These are phyloP conservation scores for Temnothorax unifasciatus DNA, from an alignment of 2,888 invertebrate species.

Conservation along the genomic window DNA sequence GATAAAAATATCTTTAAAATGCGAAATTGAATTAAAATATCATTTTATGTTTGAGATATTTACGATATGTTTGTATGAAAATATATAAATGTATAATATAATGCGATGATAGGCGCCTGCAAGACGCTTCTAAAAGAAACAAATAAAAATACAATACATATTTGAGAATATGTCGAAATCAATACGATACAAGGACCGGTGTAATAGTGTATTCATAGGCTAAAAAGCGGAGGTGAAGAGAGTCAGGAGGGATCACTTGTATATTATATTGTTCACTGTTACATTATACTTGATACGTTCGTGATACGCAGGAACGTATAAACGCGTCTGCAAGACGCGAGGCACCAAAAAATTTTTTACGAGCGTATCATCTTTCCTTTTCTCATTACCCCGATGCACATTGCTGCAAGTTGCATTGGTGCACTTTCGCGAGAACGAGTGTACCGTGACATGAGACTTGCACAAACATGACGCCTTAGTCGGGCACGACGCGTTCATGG, in stretches of 20 bases:
- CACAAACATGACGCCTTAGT: constrained; percentile 66
- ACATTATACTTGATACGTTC: constrained; percentile 63
- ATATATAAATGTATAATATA: constrained; percentile 17
- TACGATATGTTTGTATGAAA: constrained; percentile 29
- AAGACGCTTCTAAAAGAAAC: background rate
- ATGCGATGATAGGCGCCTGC: constrained; percentile 12
- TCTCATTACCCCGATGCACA: constrained; percentile 74
- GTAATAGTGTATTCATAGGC: constrained; percentile 42
- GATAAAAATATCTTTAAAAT: background rate
- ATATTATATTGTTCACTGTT: constrained; percentile 68
- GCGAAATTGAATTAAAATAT: constrained; percentile 4
- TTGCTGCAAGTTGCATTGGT: constrained; percentile 66
- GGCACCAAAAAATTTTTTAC: constrained; percentile 71
- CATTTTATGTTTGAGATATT: constrained; percentile 21
- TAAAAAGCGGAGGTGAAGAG: constrained; percentile 51
- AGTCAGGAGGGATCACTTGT: constrained; percentile 64
- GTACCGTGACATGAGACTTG: constrained; percentile 65
- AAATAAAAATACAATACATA: background rate
- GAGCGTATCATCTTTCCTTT: constrained; percentile 65
- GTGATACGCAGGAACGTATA: constrained; percentile 52
- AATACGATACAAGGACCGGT: constrained; percentile 1
- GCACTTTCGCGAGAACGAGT: constrained; percentile 57
- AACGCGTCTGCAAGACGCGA: constrained; percentile 62
- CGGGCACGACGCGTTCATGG: constrained; percentile 61
- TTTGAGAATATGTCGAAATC: constrained; percentile 36